Evolutionary conservation across 2,113 vertebrate species (phyloP), one percentile per base, ranked within the genome.

Genomic region (Dasyornis broadbenti): DNA sequence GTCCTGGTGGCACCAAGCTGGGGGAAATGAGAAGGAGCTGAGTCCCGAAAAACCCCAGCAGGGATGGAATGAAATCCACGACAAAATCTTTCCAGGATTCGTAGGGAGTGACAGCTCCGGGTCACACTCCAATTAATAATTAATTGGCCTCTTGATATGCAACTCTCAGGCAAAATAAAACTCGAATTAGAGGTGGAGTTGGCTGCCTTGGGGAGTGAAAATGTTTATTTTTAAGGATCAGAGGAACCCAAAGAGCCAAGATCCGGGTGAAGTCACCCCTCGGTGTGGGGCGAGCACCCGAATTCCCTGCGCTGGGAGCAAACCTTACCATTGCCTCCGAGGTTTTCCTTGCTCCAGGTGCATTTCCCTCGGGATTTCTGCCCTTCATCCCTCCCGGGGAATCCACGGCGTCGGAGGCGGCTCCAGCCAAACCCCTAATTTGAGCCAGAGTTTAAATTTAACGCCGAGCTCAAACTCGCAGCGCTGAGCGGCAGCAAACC

Each of bases 201-300:
- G 20, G 82, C 85, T 37, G 72, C 88, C 76, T n/a, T 2, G 33
- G 30, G 27, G 42, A 53, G 5, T 10, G 72, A 19, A 33, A 61
- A 21, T 6, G 7, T n/a, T 81, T 17, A 1, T 2, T n/a, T 15
- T 15, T 4, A 33, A 57, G 86, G 39, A 31, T 27, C 21, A 9
- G 21, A 2, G 44, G 27, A 31, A 16, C 35, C 31, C 69, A 7
- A 59, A 12, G 13, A 35, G 50, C 73, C 4, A 2, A 30, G 66
- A 50, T 0, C 2, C 9, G 0, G 16, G 6, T 1, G 23, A 30
- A 19, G 27, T 26, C 7, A 8, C 15, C 4, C 3, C n/a, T n/a
- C 0, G 10, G 82, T 11, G 54, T 1, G 52, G 76, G 3, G 23
- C 7, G 33, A 40, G 52, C 3, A 0, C 57, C 15, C 33, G 15